These are phyloP conservation scores for Therioaphis trifolii DNA, from an alignment of 2,888 invertebrate species.

Conservation along the genomic window DNA sequence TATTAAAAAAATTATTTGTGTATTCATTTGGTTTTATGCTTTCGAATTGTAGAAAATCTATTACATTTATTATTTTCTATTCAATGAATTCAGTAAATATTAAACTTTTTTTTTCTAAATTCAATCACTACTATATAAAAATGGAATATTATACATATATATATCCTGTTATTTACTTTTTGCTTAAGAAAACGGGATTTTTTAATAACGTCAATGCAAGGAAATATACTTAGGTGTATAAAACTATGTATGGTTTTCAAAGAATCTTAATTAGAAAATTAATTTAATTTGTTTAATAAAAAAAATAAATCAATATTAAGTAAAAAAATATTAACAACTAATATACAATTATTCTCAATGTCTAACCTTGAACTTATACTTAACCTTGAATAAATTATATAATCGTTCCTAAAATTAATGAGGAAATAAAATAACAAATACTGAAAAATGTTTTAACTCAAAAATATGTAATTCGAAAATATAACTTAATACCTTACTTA, in stretches of 20 bases:
- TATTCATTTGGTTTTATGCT: too few relatives aligned
- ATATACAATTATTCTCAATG: background rate
- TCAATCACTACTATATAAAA: too few relatives aligned
- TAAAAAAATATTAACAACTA: background rate
- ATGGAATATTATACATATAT: too few relatives aligned
- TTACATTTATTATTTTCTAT: too few relatives aligned
- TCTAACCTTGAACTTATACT: background rate
- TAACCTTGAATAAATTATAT: slow-evolving; percentile 23
- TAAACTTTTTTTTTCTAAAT: too few relatives aligned
- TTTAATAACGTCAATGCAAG: too few relatives aligned
- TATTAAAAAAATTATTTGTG: too few relatives aligned
- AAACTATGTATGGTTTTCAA: background rate
- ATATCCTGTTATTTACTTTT: too few relatives aligned
- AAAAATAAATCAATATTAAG: background rate
- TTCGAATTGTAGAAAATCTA: too few relatives aligned
- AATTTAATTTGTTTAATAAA: background rate
- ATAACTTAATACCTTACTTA: background rate
- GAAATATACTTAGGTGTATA: background rate
- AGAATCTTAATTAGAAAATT: background rate
- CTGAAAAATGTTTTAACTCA: background rate
- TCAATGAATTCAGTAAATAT: too few relatives aligned
- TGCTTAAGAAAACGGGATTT: too few relatives aligned
- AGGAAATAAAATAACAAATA: slow-evolving; percentile 22
- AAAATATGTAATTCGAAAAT: background rate
- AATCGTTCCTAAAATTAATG: background rate